Evolutionary conservation across 2,888 invertebrate species (phyloP), one percentile per base, ranked within the genome.

Genomic region (Clanis bilineata): DNA sequence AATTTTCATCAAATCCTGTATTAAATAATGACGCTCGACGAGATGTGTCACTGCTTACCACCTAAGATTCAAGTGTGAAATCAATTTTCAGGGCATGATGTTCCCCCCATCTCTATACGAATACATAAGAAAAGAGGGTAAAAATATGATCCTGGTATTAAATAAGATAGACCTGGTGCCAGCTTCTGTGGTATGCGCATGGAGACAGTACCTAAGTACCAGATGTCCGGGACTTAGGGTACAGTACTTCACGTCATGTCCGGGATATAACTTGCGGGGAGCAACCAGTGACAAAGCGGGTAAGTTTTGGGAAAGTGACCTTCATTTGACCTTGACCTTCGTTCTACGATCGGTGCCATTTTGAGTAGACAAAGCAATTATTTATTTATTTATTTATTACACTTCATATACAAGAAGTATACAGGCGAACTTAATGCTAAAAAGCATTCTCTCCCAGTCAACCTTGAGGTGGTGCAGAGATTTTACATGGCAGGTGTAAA

Each of bases 101-200:
- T 98, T 98, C 82, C 98, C 98, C 0, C 98, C 98, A 0, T 96
- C 96, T 1, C 90, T 99, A 0, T 98, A 98, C 81, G 88, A 95
- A 9, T 95, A 97, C 79, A 94, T 98, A 5, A 95, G 95, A 0
- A 93, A 94, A 2, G 93, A 94, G 55, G 93, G 94, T n/a, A 98
- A 98, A 80, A 94, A 96, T 47, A 95, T 98, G 87, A 96, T 99
- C 64, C 80, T 99, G 10, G 95, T 98, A 0, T 83, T 99, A 9
- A 99, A 99, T 85, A 99, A 99, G 93, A 95, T 98, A 39, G 99
- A 99, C 86, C 86, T 98, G 66, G 97, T 96, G 0, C 96, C 97
- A 0, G 93, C 97, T 0, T 83, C 95, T 0, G 91, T 97, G 23
- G 97, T 97, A 9, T 94, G 96, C 0, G 98, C 97, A 0, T 99